Base-by-base conservation (phyloP, 2,797 vertebrate species). In the Calcarius lapponicus region DNA sequence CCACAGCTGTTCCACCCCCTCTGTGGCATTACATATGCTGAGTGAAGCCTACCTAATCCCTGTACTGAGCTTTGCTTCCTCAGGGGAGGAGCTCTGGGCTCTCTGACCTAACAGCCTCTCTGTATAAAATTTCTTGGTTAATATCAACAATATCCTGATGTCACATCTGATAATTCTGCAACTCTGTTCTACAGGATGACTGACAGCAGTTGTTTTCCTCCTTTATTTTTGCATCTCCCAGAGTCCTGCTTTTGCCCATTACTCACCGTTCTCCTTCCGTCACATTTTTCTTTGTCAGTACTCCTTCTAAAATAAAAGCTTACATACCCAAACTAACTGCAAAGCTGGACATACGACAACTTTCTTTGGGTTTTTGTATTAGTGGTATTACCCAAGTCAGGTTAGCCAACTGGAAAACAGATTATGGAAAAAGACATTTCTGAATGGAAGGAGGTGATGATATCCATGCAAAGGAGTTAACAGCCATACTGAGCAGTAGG, bases 1-100 rank as follows among this genome's bases (percentile, higher is more conserved):
- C 19, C 61, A 40, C 93, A 94, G 92, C 92, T 96, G 84, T 89
- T 94, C 48, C 47, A 67, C 32, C n/a, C 42, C 19, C 80, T 53
- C 40, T 56, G 64, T 82, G 83, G 22, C 54, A 54, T 40, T 87
- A 11, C 74, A 67, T 24, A 32, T 21, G 67, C 82, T 40, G 88
- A 82, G 45, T 31, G 76, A 84, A 95, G 48, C 58, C 54, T 34
- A 1, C 57, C 36, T 31, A 42, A 29, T 60, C 65, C 66, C 34
- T 86, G 61, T 73, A 4, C 2, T 80, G 78, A 56, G 24, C 50
- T 92, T 78, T 40, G 9, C 87, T 78, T 80, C 56, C 53, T 78
- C 75, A 47, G 38, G 24, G 34, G 11, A 58, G 11, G 31, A 48
- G 81, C 54, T 9, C 2, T 79, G 48, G 32, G 7, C 47, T 88